Percentiles rank a stretch among this genome's conserved stretches.
phyloP scores from a whole-genome alignment of 1,140 invertebrate species.

The Mylabris phalerata region DNA sequence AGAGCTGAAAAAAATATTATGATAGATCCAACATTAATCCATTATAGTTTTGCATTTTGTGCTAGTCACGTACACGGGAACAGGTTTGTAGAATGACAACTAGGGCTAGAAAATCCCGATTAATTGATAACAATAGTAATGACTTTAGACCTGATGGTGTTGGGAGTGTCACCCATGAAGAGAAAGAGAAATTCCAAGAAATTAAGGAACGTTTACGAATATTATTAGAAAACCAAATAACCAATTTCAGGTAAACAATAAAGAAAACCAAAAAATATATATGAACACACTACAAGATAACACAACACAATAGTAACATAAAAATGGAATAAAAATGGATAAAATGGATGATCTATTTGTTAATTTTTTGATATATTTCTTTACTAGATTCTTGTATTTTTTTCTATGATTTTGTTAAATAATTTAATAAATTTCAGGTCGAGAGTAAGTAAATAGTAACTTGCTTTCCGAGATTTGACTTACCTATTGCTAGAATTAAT shows the following conservation, averaged over 20 bases:
- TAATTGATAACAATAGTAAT: slow-evolving; percentile 43
- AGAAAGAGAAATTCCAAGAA: slow-evolving; percentile 96
- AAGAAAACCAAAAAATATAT: too few relatives aligned
- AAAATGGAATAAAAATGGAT: too few relatives aligned
- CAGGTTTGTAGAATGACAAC: slow-evolving; percentile 55
- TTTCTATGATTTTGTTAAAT: too few relatives aligned
- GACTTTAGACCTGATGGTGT: slow-evolving; percentile 88
- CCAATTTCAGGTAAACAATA: slow-evolving; percentile 81
- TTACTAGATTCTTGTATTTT: too few relatives aligned
- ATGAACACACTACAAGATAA: too few relatives aligned
- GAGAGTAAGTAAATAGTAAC: too few relatives aligned
- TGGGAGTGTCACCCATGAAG: slow-evolving; percentile 94
- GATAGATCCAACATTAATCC: slow-evolving; percentile 97
- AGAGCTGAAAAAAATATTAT: slow-evolving; percentile 90
- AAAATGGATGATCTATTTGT: too few relatives aligned
- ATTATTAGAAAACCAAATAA: slow-evolving; percentile 96
- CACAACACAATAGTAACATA: too few relatives aligned
- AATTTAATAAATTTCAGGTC: too few relatives aligned
- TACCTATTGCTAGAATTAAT: too few relatives aligned
- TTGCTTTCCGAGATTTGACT: too few relatives aligned
- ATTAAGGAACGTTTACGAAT: slow-evolving; percentile 92
- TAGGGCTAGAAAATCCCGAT: slow-evolving; percentile 31
- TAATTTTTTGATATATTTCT: too few relatives aligned
- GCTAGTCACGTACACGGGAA: slow-evolving; percentile 98
- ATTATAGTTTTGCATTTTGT: slow-evolving; percentile 98